Conservation (phyloP, 2,113 vertebrate genomes). For the Sminthopsis crassicaudata region DNA sequence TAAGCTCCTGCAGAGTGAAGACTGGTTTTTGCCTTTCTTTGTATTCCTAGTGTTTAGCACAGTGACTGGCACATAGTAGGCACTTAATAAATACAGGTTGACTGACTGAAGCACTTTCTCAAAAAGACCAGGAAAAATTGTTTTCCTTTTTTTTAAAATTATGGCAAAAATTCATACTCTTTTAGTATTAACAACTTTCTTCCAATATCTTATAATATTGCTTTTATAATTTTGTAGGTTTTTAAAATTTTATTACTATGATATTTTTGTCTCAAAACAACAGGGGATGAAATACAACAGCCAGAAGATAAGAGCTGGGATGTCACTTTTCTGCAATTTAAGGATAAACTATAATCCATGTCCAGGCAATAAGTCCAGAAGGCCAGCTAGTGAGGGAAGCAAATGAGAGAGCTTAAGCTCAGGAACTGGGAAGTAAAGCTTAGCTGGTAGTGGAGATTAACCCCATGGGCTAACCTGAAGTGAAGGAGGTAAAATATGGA, state of each 20-base stretch:
- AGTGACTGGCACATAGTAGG: not conserved
- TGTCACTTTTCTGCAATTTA: not conserved
- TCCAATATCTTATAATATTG: not conserved
- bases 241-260: not conserved
- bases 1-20: not conserved
- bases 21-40: not conserved
- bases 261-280: not conserved
- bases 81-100: not conserved
- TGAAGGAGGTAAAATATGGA: not conserved
- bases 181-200: not conserved
- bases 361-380: not conserved
- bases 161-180: not conserved
- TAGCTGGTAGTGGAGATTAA: not conserved
- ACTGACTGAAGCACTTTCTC: not conserved
- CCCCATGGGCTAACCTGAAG: too few species aligned
- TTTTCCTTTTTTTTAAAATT: not conserved
- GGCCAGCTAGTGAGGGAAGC: not conserved
- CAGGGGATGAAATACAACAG: not conserved
- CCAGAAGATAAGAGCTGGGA: not conserved
- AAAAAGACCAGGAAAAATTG: not conserved
- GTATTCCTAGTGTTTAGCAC: too few species aligned
- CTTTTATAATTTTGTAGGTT: not conserved
- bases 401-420: not conserved
- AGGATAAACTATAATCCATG: not conserved
- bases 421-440: not conserved